Conservation (phyloP, 2,113 vertebrate species). For the Lathamus discolor region DNA sequence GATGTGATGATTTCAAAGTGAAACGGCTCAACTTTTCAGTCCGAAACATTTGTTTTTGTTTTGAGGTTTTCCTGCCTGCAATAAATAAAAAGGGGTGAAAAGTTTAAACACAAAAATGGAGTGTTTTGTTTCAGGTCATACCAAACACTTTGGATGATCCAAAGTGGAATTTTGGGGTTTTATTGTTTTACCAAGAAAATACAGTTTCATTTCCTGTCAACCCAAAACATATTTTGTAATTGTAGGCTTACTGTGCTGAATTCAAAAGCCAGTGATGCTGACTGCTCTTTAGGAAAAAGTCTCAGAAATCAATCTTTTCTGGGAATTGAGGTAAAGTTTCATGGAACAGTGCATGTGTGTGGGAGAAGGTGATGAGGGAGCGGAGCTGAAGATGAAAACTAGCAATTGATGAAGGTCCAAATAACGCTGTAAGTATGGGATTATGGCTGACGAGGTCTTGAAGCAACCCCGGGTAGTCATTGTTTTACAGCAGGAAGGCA, state of each 20-base stretch:
- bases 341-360: not conserved
- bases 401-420: not conserved
- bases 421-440: not conserved
- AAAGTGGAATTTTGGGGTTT: conserved; percentile 30
- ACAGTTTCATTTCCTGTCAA: conserved; percentile 48
- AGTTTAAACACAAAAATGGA: conserved; percentile 56
- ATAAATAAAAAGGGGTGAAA: conserved; percentile 63
- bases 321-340: not conserved
- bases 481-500: not conserved
- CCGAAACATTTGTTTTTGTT: conserved; percentile 66
- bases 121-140: conserved; percentile 49
- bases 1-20: conserved; percentile 44
- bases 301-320: not conserved
- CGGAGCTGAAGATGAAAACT: not conserved
- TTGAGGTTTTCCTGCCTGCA: conserved; percentile 65
- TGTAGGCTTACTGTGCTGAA: conserved; percentile 4
- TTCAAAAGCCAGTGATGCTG: not conserved
- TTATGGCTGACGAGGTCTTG: not conserved
- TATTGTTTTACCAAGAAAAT: conserved; percentile 56
- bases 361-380: not conserved
- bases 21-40: conserved; percentile 26
- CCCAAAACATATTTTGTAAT: conserved; percentile 11
- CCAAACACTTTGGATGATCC: conserved; percentile 8
- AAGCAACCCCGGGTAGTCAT: not conserved
- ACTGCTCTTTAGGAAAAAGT: conserved; percentile 43